Conservation (phyloP, 1,140 invertebrate genomes). For the Panagrolaimus sp. region DNA sequence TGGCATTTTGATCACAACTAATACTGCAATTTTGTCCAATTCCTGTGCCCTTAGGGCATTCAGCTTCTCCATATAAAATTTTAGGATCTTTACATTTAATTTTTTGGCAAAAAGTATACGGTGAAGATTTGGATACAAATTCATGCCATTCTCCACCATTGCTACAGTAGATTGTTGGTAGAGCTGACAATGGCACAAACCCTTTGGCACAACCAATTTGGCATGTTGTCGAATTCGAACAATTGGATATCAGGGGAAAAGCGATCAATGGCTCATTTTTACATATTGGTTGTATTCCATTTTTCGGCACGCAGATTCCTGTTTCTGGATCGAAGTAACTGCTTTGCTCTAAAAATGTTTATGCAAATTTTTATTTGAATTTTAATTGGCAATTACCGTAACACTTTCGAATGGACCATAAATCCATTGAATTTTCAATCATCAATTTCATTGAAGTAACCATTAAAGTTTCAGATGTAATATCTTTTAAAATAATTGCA, state of each 20-base stretch:
- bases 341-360: background rate
- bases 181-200: background rate
- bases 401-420: background rate
- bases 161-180: background rate
- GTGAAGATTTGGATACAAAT: background rate
- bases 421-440: conserved; percentile 5
- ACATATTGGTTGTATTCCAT: background rate
- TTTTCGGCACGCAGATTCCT: background rate
- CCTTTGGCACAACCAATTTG: background rate
- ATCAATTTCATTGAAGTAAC: background rate
- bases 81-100: background rate
- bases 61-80: background rate
- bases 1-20: background rate
- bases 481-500: conserved; percentile 9
- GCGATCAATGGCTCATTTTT: background rate
- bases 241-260: background rate
- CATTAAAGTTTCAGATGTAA: background rate
- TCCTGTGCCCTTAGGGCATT: background rate
- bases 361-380: background rate
- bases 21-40: background rate
- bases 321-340: background rate
- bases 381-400: background rate
- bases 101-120: background rate
- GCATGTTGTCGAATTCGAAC: background rate
- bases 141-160: background rate